Base-by-base conservation (phyloP, 2,888 invertebrate genomes). In the Agriopis leucophaearia region DNA sequence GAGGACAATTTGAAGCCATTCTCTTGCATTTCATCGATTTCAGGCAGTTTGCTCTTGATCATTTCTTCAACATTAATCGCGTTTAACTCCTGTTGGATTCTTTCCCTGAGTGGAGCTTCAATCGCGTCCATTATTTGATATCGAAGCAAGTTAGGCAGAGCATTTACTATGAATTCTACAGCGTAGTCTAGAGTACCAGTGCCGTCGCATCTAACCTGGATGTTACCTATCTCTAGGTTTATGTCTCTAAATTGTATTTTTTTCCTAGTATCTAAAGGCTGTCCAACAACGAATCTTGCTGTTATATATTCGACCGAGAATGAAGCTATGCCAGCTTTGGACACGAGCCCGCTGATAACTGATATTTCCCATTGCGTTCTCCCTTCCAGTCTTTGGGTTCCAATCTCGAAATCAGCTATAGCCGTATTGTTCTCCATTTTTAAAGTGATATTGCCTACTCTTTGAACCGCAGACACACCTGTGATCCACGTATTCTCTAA, bases 81-180 rank as follows among this genome's bases (percentile, higher is more conserved):
- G 81, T 97, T 95, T 50, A 97, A 88, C 78, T 97, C 96, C 76
- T 96, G 95, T 81, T 97, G 97, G 3, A 97, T 92, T 69, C 96
- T 95, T 74, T 96, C 95, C 82, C 95, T 96, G 4, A 97, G 88
- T 0, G 97, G 97, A 45, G 96, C 95, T 88, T 98, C 97, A 47
- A 98, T 84, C 0, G 97, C 97, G 81, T 97, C 97, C 95, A 97
- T 97, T 69, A 98, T 97, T 89, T 98, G 97, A 83, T 97, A 97
- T 63, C 98, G 95, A 70, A 98, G 90, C 54, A 98, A 90, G 94
- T 98, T 98, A 0, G 98, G 98, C 59, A 98, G 81, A 55, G 98
- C 94, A 85, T 98, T 98, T 0, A 98, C 95, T 6, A 94, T 95
- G 66, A 97, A 96, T 88, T 98, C 98, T 69, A 98, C 92, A 0